Conservation (phyloP, 2,888 invertebrate species). For the Hemicrepidius hirtus region DNA sequence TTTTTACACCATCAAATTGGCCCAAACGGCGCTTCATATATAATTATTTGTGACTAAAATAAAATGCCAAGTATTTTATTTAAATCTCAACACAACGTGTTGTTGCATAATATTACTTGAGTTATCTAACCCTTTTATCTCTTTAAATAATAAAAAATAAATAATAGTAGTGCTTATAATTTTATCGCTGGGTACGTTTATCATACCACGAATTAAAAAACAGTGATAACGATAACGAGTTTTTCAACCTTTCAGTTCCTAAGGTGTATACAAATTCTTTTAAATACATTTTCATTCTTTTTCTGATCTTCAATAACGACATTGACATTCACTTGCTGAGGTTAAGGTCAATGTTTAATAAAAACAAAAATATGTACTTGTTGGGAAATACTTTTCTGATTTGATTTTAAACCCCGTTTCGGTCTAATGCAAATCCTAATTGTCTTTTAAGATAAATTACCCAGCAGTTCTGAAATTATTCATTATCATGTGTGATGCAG, state of each 20-base stretch:
- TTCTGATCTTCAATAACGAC: not conserved
- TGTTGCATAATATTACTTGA: conserved; percentile 10
- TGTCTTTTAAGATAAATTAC: conserved; percentile 12
- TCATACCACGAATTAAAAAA: conserved; percentile 4
- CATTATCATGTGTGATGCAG: conserved; percentile 20
- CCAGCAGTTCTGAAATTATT: not conserved
- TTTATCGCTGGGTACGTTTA: conserved; percentile 24
- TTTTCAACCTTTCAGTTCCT: not conserved
- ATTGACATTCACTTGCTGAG: conserved; percentile 15
- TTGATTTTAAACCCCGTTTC: not conserved
- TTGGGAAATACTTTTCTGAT: too few relatives aligned
- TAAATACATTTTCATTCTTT: conserved; percentile 2
- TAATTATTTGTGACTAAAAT: too few relatives aligned
- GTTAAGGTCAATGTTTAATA: conserved; percentile 17
- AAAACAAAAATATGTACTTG: not conserved
- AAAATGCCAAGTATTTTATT: too few relatives aligned
- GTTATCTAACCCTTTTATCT: not conserved
- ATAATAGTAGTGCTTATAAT: not conserved
- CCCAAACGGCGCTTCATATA: too few relatives aligned
- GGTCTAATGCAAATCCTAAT: conserved; percentile 11
- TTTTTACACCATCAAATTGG: too few relatives aligned
- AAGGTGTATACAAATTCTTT: not conserved
- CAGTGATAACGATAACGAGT: not conserved
- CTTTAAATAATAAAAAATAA: conserved; percentile 28
- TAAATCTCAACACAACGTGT: too few relatives aligned